These are phyloP conservation scores for Cyclina sinensis DNA, from an alignment of 1,140 invertebrate genomes.

Conservation along the genomic window DNA sequence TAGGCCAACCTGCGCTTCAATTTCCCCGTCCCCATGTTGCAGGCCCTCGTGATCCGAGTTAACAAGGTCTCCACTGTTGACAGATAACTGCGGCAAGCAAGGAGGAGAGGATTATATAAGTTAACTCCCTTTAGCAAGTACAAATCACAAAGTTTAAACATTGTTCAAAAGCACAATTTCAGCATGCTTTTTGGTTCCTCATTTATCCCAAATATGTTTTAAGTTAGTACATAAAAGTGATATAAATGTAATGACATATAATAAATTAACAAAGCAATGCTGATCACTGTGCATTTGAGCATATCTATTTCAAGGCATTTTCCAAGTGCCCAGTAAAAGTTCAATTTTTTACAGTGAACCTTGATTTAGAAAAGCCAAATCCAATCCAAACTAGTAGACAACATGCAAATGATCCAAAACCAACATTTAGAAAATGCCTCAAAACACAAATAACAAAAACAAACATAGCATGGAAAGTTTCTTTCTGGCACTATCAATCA, in stretches of 20 bases:
- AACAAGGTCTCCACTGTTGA: constrained; percentile 83
- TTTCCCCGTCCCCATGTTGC: constrained; percentile 76
- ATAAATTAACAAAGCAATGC: background rate
- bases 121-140: background rate
- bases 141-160: background rate
- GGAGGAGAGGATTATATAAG: background rate
- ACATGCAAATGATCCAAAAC: too few species aligned
- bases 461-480: background rate
- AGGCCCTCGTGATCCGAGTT: constrained; percentile 78
- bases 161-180: constrained; percentile 6
- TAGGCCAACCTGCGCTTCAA: constrained; percentile 56
- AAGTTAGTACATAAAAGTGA: background rate
- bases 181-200: background rate
- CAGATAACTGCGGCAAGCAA: constrained; percentile 77
- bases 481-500: constrained; percentile 17
- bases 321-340: background rate
- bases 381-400: too few species aligned
- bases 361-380: too few species aligned
- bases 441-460: background rate
- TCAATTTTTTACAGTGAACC: too few species aligned
- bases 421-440: background rate
- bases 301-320: background rate
- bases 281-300: background rate
- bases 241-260: too few species aligned
- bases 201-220: background rate